A percentile compares a stretch with the other conserved stretches of the same genome.
Conservation (phyloP, 2,113 vertebrate species). For the Calyptommatus sinebrachiatus region DNA sequence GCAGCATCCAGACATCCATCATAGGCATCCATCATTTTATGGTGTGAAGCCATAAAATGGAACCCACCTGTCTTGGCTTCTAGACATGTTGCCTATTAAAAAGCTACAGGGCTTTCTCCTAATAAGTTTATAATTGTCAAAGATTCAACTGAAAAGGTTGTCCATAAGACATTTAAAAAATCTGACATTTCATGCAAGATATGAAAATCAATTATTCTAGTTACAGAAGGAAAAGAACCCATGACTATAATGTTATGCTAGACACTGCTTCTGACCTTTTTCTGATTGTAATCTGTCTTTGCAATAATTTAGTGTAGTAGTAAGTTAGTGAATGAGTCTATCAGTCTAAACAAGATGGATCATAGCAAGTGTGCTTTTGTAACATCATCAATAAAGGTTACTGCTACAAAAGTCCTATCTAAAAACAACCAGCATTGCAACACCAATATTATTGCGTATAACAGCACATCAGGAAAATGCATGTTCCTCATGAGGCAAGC, state of each 20-base stretch:
- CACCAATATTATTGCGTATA: constrained; percentile 24
- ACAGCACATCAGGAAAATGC: constrained; percentile 5
- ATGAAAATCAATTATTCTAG: neutral
- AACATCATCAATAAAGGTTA: constrained; percentile 24
- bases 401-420: neutral
- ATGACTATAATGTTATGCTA: constrained; percentile 10
- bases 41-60: no score
- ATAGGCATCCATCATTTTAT: no score
- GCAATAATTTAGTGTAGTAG: constrained; percentile 1
- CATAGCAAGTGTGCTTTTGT: constrained; percentile 23
- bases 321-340: constrained; percentile 37
- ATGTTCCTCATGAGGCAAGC: neutral
- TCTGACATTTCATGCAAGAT: neutral
- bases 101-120: no score
- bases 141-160: no score
- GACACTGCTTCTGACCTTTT: constrained; percentile 11
- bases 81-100: no score
- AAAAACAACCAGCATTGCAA: neutral
- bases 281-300: constrained; percentile 20
- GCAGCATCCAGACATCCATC: no score
- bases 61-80: no score
- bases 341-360: constrained; percentile 32
- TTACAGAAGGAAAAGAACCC: constrained; percentile 17
- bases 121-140: no score
- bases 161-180: constrained; percentile 1